A percentile compares a stretch with the other conserved stretches of the same genome.
Evolutionary conservation across 2,113 vertebrate genomes (phyloP).

Genomic region (Anoplopoma fimbria): DNA sequence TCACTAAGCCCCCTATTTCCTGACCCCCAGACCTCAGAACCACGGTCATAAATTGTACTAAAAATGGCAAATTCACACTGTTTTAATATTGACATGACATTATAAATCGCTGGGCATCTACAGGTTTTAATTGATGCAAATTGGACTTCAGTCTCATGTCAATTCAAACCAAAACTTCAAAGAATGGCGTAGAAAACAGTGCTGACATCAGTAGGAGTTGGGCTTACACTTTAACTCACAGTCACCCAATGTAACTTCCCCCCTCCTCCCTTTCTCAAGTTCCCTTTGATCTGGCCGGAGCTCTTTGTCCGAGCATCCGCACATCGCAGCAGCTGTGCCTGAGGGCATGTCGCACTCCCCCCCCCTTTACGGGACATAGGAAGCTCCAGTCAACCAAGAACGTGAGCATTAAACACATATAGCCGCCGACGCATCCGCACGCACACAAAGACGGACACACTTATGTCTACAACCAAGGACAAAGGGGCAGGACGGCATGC

Average conservation of each 20-base stretch:
- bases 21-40: neutral
- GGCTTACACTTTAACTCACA: slow-evolving; percentile 2
- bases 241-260: neutral
- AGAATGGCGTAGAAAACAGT: neutral
- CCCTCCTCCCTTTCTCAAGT: neutral
- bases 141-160: neutral
- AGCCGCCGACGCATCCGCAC: slow-evolving; percentile 19
- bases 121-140: neutral
- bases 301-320: slow-evolving; percentile 25
- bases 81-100: neutral
- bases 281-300: neutral
- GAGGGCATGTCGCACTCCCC: slow-evolving; percentile 18
- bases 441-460: slow-evolving; percentile 19
- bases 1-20: neutral
- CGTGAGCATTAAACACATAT: slow-evolving; percentile 3
- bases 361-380: neutral
- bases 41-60: neutral
- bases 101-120: neutral
- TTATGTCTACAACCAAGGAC: slow-evolving; percentile 10
- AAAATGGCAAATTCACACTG: neutral
- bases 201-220: neutral
- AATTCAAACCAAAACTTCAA: neutral
- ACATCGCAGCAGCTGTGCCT: slow-evolving; percentile 17
- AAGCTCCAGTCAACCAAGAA: slow-evolving; percentile 18
- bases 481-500: slow-evolving; percentile 21